These are phyloP conservation scores for Baryphthengus martii DNA, from an alignment of 2,113 vertebrate genomes.

Conservation along the genomic window DNA sequence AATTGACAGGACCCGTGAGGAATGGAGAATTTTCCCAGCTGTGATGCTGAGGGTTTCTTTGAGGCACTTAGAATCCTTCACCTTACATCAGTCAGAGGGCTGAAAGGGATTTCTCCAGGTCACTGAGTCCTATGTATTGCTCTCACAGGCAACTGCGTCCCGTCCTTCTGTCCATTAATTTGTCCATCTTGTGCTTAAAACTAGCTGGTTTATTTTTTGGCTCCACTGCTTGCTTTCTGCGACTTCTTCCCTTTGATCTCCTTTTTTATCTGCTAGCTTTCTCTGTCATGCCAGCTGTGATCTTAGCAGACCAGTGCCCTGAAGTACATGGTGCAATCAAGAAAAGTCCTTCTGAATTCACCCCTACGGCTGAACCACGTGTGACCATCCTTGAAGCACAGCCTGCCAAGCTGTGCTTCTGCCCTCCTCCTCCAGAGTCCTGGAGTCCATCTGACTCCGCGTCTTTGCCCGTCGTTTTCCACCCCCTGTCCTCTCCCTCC, in stretches of 20 bases:
- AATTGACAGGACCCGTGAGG: not conserved
- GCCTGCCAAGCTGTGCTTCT: not conserved
- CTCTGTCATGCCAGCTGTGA: not conserved
- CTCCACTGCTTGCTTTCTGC: not conserved
- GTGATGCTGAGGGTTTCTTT: not conserved
- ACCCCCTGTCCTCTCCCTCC: not conserved
- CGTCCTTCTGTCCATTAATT: not conserved
- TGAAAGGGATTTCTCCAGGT: not conserved
- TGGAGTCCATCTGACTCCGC: not conserved
- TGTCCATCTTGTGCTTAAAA: not conserved
- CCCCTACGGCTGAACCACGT: not conserved
- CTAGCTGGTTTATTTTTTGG: not conserved
- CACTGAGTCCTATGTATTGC: not conserved
- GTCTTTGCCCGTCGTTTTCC: accelerated
- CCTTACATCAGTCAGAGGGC: not conserved
- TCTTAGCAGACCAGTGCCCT: not conserved
- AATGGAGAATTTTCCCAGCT: not conserved
- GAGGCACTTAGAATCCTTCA: not conserved
- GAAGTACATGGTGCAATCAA: not conserved
- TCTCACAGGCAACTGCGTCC: not conserved
- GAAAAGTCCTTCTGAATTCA: not conserved
- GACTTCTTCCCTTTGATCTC: not conserved
- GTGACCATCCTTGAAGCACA: not conserved
- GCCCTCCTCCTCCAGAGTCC: not conserved
- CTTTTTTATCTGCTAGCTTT: not conserved